phyloP scores from a whole-genome alignment of 2,888 invertebrate species.

The Metellina segmentata region DNA sequence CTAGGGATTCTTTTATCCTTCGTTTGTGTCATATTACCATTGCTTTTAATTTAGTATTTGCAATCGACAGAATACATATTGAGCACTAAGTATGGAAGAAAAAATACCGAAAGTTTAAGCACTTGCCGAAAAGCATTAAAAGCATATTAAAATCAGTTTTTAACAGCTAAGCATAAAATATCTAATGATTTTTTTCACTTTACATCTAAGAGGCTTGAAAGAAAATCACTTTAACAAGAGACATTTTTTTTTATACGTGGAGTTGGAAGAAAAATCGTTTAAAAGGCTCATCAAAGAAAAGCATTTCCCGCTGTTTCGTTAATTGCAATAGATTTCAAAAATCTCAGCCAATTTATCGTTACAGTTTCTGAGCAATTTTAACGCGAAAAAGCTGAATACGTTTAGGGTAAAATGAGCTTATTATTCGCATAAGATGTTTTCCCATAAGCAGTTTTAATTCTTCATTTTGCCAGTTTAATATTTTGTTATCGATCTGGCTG shows the following conservation, averaged over 20 bases:
- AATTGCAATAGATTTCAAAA: constrained; percentile 39
- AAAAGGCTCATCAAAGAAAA: constrained; percentile 2
- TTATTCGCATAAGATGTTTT: background rate
- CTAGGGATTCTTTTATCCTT: background rate
- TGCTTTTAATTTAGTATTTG: background rate
- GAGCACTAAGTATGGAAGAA: background rate
- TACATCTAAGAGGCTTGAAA: background rate
- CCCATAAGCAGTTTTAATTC: background rate
- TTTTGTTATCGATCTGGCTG: background rate
- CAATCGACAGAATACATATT: background rate
- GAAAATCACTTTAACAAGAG: background rate
- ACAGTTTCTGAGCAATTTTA: background rate
- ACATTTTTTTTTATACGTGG: background rate
- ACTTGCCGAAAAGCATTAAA: background rate
- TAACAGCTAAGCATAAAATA: background rate
- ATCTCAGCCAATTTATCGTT: constrained; percentile 15
- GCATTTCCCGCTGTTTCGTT: constrained; percentile 6
- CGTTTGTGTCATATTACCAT: background rate
- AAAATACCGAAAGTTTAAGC: background rate
- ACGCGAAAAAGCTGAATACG: background rate
- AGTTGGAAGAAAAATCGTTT: background rate
- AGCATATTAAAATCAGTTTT: background rate
- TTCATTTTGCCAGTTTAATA: background rate
- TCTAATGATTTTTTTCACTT: background rate
- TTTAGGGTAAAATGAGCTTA: constrained; percentile 2